phyloP scores from a whole-genome alignment of 2,888 invertebrate genomes.

The Malacosoma neustria region DNA sequence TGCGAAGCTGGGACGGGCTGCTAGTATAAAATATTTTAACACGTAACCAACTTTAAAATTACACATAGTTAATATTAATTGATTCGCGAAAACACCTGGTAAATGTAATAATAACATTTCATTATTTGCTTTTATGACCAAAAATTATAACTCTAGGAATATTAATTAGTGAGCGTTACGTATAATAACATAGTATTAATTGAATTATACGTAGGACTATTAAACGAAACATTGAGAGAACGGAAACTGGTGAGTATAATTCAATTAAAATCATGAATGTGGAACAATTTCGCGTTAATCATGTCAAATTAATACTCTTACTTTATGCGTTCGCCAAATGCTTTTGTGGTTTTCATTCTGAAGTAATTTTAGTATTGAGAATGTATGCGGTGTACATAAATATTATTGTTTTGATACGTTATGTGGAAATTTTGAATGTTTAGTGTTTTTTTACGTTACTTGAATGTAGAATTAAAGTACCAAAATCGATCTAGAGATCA shows the following conservation, averaged over 20 bases:
- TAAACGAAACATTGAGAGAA: constrained; percentile 1
- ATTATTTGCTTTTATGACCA: background rate
- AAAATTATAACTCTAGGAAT: background rate
- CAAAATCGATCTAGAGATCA: no score
- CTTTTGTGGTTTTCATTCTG: constrained; percentile 14
- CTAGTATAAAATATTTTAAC: no score
- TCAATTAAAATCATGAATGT: constrained; percentile 25
- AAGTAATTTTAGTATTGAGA: constrained; percentile 13
- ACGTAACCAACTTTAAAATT: no score
- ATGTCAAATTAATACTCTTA: constrained; percentile 31
- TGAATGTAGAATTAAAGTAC: no score
- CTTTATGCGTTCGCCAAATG: constrained; percentile 34
- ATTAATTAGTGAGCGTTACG: constrained; percentile 1
- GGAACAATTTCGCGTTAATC: constrained; percentile 32
- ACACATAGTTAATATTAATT: no score
- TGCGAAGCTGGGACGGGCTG: no score
- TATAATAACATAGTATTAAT: constrained; percentile 1
- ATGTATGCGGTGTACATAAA: constrained; percentile 8
- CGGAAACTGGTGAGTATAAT: constrained; percentile 11
- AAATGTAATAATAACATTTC: no score
- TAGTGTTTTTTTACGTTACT: no score
- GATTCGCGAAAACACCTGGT: no score
- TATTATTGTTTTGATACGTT: background rate
- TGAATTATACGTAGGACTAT: background rate
- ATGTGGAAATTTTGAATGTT: no score